Evolutionary conservation across 2,888 invertebrate species (phyloP), one percentile per base, ranked within the genome.

Genomic region (Trypoxylon attenuatum): DNA sequence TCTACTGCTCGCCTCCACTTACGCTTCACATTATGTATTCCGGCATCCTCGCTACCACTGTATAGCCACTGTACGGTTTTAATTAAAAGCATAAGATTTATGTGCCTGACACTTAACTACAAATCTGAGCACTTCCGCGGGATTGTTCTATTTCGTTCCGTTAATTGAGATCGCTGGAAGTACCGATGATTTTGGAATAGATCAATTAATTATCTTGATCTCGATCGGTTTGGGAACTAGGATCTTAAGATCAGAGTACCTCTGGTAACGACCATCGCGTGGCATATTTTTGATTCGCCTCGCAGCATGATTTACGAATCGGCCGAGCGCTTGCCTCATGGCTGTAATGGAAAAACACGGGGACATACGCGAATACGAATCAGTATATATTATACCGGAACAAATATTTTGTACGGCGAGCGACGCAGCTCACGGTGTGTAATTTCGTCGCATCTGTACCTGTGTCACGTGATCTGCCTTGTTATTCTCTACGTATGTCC

Each of bases 401-500:
- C 73, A 76, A 73, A 73, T 73, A 76, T 73, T 69, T 73, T 65
- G 69, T 72, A 62, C 57, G 52, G 41, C 51, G 50, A 53, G 55
- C 57, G 56, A 58, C 53, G 42, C 23, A 57, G 64, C 38, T 51
- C n/a, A n/a, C 57, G 69, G 57, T 71, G 71, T 71, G 71, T 70
- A 70, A 70, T 70, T 70, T 67, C 71, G 61, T 67, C 60, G 73
- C 75, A 75, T 71, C 67, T 62, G 58, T 67, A 73, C 58, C 73
- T 76, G 62, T 55, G 62, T 76, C 73, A 68, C 73, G 69, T 69
- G 76, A 74, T 61, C 63, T 56, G 33, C 73, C 73, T 74, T 74
- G 73, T 74, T 74, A 76, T 74, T 74, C 76, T 72, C 63, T 64
- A n/a, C n/a, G 41, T 74, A 72, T 69, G 73, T 76, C 45, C 72